Base-by-base conservation (phyloP, 2,888 invertebrate species). In the Lasioglossum zephyrum region DNA sequence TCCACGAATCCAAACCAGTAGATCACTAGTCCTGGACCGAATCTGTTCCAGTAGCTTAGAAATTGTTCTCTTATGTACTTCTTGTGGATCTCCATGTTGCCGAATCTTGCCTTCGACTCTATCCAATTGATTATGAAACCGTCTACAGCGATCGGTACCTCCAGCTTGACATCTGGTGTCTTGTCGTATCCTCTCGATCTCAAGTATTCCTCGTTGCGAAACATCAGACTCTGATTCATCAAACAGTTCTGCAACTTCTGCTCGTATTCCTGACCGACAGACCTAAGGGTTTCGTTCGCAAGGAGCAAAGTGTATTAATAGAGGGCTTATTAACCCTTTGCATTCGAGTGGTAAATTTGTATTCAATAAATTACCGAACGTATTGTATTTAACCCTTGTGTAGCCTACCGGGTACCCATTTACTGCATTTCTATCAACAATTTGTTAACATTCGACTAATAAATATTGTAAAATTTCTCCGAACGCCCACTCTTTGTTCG, bases 31-130 rank as follows among this genome's bases (percentile, higher is more conserved):
- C 99, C 99, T 53, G 99, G 97, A 2, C 99, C 99, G 96, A 99
- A 99, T 93, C 99, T 97, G 94, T 99, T 99, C 97, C 98, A 98
- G 93, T 99, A 99, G 94, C 98, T 98, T 89, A 97, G 96, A 92
- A 98, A 97, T 94, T 99, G 99, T 90, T 98, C 97, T 92, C 97
- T 97, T 78, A 98, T 96, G 95, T 99, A 98, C 18, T 96, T 97
- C 72, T 96, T 96, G 95, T 99, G 99, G 80, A 97, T 97, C 91
- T 97, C 97, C 88, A 97, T 96, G 95, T 98, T 98, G 4, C 98
- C 99, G 96, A 99, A 99, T n/a, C 98, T 96, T 0, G 99, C 99
- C 95, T 99, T 99, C 92, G 99, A 99, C 95, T 99, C 99, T 85
- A 99, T 98, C 99, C 99, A 99, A 94, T 99, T 98, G 0, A 99